Evolutionary conservation across 2,113 vertebrate species (phyloP).

Genomic region (Benitochromis conjunctus): DNA sequence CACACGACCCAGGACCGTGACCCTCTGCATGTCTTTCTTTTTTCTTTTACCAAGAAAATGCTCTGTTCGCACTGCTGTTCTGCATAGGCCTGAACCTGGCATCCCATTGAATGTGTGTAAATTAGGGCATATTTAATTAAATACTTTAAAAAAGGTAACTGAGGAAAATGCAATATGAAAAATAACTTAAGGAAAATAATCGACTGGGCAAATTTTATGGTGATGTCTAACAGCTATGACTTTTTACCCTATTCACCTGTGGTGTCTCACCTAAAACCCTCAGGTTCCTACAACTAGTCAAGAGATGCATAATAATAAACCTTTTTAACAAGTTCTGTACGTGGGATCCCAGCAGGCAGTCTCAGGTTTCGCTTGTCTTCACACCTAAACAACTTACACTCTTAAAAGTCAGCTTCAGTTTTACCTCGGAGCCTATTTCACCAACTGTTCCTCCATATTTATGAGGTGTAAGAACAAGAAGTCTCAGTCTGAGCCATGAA

Average conservation of each 20-base stretch:
- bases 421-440: neutral
- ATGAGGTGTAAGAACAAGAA: constrained; percentile 11
- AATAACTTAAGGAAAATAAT: neutral
- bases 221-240: neutral
- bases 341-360: neutral
- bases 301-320: neutral
- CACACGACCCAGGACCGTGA: too few species aligned
- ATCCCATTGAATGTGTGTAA: neutral
- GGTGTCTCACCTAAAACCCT: neutral
- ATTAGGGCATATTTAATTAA: neutral
- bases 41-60: neutral
- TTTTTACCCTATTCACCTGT: neutral
- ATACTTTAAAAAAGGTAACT: neutral
- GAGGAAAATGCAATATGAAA: neutral
- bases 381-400: neutral
- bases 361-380: neutral
- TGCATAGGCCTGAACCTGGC: neutral
- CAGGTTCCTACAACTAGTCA: neutral
- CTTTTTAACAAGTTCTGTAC: neutral
- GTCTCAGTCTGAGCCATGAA: neutral
- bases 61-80: neutral
- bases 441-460: constrained; percentile 20
- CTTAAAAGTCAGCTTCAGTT: neutral
- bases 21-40: too few species aligned
- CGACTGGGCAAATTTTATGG: neutral